These are phyloP conservation scores for Drosophila kuntzei DNA, from an alignment of 2,888 invertebrate species.

Conservation along the genomic window DNA sequence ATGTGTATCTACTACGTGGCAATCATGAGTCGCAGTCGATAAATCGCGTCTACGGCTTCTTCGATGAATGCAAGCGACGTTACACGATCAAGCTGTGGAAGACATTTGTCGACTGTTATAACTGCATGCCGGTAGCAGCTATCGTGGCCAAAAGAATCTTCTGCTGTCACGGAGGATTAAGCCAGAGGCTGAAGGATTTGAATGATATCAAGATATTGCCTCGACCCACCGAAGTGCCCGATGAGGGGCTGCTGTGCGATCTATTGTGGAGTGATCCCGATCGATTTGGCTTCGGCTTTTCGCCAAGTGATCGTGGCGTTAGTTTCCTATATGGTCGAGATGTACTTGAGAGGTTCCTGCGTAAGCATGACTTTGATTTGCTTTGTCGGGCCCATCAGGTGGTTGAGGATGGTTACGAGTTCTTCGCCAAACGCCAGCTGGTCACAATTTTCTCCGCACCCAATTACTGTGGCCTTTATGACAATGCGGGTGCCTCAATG, in stretches of 20 bases:
- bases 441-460: constrained; percentile 99
- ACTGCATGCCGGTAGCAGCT: constrained; percentile 89
- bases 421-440: constrained; percentile 98
- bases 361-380: constrained; percentile 98
- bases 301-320: constrained; percentile 90
- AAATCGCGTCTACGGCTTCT: constrained; percentile 96
- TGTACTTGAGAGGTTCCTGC: constrained; percentile 86
- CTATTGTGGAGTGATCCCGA: constrained; percentile 98
- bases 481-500: constrained; percentile 99
- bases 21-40: constrained; percentile 94
- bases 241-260: constrained; percentile 97
- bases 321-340: constrained; percentile 90
- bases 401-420: constrained; percentile 99
- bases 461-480: constrained; percentile 98
- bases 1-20: constrained; percentile 41
- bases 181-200: constrained; percentile 95
- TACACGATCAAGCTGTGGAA: constrained; percentile 99
- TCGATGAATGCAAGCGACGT: constrained; percentile 95
- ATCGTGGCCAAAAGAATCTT: constrained; percentile 93
- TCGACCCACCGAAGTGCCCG: constrained; percentile 98
- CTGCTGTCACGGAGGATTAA: constrained; percentile 92
- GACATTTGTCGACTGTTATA: constrained; percentile 97
- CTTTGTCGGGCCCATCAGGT: constrained; percentile 98
- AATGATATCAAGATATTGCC: constrained; percentile 97
- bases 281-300: constrained; percentile 98